Evolutionary conservation across 1,140 invertebrate species (phyloP).

Genomic region (Psilanteris sp.): DNA sequence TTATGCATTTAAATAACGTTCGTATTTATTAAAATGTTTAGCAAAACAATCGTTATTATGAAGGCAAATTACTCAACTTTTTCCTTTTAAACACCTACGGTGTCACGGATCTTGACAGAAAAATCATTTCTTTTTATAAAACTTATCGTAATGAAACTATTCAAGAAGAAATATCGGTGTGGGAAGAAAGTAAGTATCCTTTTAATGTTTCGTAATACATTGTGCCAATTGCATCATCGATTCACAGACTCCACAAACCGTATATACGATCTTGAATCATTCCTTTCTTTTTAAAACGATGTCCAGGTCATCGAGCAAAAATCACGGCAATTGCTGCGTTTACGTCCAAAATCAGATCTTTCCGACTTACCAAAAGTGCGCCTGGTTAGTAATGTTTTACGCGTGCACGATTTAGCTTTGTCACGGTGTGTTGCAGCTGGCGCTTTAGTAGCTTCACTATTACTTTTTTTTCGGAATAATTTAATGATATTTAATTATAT

Average conservation of each 20-base stretch:
- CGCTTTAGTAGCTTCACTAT: background rate
- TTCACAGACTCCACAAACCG: conserved; percentile 37
- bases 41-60: conserved; percentile 71
- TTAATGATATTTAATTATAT: too few relatives aligned
- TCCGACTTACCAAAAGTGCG: conserved; percentile 71
- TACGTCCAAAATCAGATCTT: conserved; percentile 66
- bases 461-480: too few relatives aligned
- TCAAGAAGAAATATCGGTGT: conserved; percentile 81
- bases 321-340: conserved; percentile 67
- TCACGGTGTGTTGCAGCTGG: background rate
- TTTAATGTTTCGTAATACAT: conserved; percentile 67
- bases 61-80: conserved; percentile 74
- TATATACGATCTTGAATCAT: conserved; percentile 54
- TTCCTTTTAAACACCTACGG: conserved; percentile 71
- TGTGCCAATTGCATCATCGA: conserved; percentile 38
- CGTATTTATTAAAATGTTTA: conserved; percentile 53
- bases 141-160: conserved; percentile 79
- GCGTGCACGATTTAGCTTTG: conserved; percentile 4
- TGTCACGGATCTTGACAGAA: conserved; percentile 75
- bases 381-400: conserved; percentile 65
- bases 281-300: conserved; percentile 51
- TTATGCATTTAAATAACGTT: conserved; percentile 35
- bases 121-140: conserved; percentile 81
- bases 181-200: conserved; percentile 80
- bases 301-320: conserved; percentile 66